A percentile compares a stretch with the other conserved stretches of the same genome.
Conservation (phyloP, 2,797 vertebrate genomes). For the Coracias cyanogaster region DNA sequence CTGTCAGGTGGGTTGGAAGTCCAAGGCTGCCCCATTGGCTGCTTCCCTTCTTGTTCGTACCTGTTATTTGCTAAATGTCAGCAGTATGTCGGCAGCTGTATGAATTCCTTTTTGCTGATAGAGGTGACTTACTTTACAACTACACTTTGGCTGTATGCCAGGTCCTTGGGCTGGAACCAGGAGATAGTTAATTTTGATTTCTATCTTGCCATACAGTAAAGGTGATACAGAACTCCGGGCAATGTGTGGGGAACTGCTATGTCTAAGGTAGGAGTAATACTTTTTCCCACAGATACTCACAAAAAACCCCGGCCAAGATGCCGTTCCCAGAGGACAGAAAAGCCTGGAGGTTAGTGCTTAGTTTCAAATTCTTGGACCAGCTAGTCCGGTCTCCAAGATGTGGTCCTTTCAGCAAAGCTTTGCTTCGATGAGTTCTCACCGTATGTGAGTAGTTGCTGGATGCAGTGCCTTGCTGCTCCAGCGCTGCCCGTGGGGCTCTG, state of each 20-base stretch:
- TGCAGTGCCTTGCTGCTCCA: rapidly evolving
- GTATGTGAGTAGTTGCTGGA: neutral
- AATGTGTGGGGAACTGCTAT: neutral
- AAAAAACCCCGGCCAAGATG: rapidly evolving
- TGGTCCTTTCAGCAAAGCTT: neutral
- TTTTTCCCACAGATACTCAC: neutral
- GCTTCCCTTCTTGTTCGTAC: neutral
- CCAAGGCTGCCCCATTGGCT: neutral
- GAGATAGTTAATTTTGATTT: neutral
- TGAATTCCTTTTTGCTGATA: neutral
- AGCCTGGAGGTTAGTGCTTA: neutral
- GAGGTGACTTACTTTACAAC: neutral
- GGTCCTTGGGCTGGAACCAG: neutral
- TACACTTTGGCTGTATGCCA: neutral
- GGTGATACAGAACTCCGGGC: rapidly evolving
- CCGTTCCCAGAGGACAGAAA: neutral
- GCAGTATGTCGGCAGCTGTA: neutral
- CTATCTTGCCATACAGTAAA: neutral
- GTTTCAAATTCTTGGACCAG: neutral
- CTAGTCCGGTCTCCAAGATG: neutral
- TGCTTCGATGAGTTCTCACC: neutral
- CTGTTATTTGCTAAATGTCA: conserved; percentile 26
- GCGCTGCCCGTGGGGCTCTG: neutral
- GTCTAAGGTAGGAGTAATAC: neutral
- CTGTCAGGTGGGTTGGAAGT: neutral